Evolutionary conservation across 1,140 invertebrate genomes (phyloP).

Genomic region (Sycobia sp.): DNA sequence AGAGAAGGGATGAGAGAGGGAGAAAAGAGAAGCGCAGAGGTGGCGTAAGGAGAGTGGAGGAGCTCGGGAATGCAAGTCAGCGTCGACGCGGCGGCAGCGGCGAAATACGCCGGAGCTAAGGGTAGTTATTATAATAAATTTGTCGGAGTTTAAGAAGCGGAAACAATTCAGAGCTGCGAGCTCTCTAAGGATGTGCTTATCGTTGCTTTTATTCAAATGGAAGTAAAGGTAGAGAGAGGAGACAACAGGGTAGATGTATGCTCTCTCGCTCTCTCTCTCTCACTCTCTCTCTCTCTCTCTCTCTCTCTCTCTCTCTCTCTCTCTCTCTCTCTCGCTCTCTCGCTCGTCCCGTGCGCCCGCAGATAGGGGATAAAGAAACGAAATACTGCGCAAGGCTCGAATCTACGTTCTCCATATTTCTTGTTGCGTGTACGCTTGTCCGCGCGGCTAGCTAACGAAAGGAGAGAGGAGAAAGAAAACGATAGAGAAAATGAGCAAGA

Average conservation of each 20-base stretch:
- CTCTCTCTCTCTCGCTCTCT: no score
- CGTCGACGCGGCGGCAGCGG: no score
- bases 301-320: no score
- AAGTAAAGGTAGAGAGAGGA: constrained; percentile 44
- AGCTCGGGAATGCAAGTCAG: constrained; percentile 44
- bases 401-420: constrained; percentile 17
- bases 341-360: no score
- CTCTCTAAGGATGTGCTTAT: constrained; percentile 62
- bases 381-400: not conserved
- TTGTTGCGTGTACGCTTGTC: not conserved
- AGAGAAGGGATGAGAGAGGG: not conserved
- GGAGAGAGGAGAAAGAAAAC: not conserved
- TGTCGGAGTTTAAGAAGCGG: constrained; percentile 62
- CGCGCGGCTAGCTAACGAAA: no score
- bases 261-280: no score
- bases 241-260: constrained; percentile 13
- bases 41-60: constrained; percentile 23
- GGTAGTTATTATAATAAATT: constrained; percentile 64
- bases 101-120: constrained; percentile 50
- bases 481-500: constrained; percentile 1
- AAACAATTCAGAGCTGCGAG: constrained; percentile 62
- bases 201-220: constrained; percentile 62
- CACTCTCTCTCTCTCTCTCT: no score
- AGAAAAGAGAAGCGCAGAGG: constrained; percentile 10
- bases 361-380: no score